These are phyloP conservation scores for Antedon mediterranea DNA, from an alignment of 53 echinoderm and acorn worm genomes.

Conservation along the genomic window DNA sequence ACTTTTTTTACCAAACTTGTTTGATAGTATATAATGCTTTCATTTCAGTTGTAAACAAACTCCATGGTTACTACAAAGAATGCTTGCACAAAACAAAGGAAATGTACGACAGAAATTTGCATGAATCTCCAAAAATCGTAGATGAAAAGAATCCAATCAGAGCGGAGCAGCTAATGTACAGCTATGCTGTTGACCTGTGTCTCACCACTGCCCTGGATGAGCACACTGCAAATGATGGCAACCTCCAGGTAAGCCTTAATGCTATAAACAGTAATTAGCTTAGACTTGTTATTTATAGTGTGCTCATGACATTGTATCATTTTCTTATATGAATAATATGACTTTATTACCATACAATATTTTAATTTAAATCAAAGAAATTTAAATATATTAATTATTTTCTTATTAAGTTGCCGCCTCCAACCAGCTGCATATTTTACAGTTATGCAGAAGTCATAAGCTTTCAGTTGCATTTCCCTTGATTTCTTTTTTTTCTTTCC, in stretches of 20 bases:
- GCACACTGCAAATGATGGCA: background rate
- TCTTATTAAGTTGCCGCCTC: too few species aligned
- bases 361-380: too few species aligned
- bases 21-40: constrained; percentile 44
- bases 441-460: too few species aligned
- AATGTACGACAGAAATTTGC: constrained; percentile 23
- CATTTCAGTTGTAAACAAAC: constrained; percentile 47
- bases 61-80: constrained; percentile 15
- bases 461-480: too few species aligned
- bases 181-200: constrained; percentile 87
- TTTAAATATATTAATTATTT: too few species aligned
- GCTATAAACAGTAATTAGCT: background rate
- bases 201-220: constrained; percentile 92
- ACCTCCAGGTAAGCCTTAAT: background rate
- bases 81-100: constrained; percentile 21
- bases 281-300: too few species aligned
- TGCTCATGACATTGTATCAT: too few species aligned
- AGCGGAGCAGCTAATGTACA: constrained; percentile 89
- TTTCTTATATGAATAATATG: too few species aligned
- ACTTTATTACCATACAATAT: too few species aligned
- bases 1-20: too few species aligned
- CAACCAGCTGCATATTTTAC: too few species aligned
- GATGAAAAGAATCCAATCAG: constrained; percentile 41
- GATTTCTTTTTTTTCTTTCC: too few species aligned
- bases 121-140: constrained; percentile 24